These are phyloP conservation scores for Prunella strophiata DNA, from an alignment of 2,797 vertebrate species.

Conservation along the genomic window DNA sequence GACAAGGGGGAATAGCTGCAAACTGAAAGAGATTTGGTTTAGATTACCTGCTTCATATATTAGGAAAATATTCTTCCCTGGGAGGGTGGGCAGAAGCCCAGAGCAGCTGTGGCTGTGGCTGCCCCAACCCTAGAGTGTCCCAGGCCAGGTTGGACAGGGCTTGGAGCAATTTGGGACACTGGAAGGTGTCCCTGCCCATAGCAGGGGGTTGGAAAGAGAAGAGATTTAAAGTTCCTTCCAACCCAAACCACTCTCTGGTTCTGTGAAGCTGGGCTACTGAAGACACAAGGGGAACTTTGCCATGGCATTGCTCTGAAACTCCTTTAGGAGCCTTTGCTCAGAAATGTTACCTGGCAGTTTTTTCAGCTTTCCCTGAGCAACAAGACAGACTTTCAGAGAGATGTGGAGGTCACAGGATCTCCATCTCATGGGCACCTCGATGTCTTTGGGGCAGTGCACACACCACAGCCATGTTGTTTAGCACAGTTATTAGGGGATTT, in stretches of 20 bases:
- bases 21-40: neutral
- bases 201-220: neutral
- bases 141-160: rapidly evolving
- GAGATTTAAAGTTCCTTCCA: neutral
- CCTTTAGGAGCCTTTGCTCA: neutral
- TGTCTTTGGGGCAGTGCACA: neutral
- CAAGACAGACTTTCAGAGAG: neutral
- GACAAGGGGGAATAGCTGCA: neutral
- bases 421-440: rapidly evolving
- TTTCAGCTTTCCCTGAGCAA: neutral
- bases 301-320: neutral
- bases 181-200: neutral
- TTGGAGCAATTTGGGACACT: neutral
- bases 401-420: too few relatives aligned
- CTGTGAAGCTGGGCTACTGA: neutral
- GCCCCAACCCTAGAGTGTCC: neutral
- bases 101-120: neutral
- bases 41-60: neutral
- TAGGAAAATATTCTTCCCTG: neutral
- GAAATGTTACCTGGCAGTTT: neutral
- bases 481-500: neutral
- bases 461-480: neutral
- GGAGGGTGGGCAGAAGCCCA: neutral
- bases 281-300: neutral
- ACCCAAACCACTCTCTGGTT: neutral